A percentile compares a stretch with the other conserved stretches of the same genome.
phyloP scores from a whole-genome alignment of 2,888 invertebrate species.

The Melanostoma mellinum region DNA sequence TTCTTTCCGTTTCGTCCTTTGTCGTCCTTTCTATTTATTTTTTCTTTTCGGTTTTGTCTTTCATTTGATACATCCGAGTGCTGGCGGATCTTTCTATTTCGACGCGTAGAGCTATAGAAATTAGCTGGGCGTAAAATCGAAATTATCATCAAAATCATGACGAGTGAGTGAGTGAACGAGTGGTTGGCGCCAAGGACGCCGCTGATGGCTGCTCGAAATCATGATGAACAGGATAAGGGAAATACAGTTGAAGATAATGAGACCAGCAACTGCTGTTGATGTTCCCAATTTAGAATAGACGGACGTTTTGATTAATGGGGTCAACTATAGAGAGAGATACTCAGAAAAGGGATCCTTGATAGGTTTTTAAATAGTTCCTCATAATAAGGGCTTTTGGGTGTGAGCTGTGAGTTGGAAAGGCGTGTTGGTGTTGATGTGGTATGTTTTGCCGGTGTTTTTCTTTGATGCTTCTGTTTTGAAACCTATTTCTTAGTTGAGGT shows the following conservation, averaged over 20 bases:
- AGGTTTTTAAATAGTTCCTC: constrained; percentile 50
- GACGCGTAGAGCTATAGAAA: constrained; percentile 50
- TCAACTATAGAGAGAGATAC: constrained; percentile 1
- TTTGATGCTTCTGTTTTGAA: constrained; percentile 30
- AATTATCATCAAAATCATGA: constrained; percentile 59
- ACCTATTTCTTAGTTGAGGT: constrained; percentile 22
- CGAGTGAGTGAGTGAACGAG: constrained; percentile 1
- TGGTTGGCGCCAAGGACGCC: constrained; percentile 55
- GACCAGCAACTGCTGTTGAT: constrained; percentile 66
- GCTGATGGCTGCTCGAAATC: constrained; percentile 1
- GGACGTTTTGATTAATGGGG: constrained; percentile 65
- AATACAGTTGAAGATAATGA: constrained; percentile 50
- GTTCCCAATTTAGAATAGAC: constrained; percentile 66
- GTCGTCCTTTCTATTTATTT: constrained; percentile 41
- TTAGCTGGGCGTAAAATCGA: constrained; percentile 70
- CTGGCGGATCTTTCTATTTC: constrained; percentile 24
- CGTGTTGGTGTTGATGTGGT: constrained; percentile 40
- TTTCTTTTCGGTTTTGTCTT: not conserved
- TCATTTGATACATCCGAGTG: constrained; percentile 31
- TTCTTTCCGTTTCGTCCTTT: constrained; percentile 29
- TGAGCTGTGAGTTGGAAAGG: constrained; percentile 25
- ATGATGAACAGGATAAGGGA: constrained; percentile 2
- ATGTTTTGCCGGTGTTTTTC: constrained; percentile 37
- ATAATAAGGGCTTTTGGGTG: constrained; percentile 6
- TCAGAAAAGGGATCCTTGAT: constrained; percentile 32